Evolutionary conservation across 2,113 vertebrate genomes (phyloP), one percentile per base, ranked within the genome.

Genomic region (Gambusia holbrooki): DNA sequence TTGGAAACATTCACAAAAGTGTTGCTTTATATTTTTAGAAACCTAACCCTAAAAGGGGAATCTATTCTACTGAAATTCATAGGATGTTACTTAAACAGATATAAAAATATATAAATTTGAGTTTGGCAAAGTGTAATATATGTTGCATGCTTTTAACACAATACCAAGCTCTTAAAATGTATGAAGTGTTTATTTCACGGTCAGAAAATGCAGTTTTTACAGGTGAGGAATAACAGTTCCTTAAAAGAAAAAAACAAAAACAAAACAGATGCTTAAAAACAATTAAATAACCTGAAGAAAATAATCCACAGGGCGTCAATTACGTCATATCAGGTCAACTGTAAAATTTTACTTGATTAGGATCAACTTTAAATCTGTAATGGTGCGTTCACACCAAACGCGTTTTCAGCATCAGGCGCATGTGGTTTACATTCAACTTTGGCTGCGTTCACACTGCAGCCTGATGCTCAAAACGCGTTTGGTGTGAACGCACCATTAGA

Each of bases 131-230:
- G 27, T 60, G 29, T 32, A 32, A 8, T 51, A 27, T 27, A 58
- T 58, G 62, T 65, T 27, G 5, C 0, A 62, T 25, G 2, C 45
- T 74, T 40, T 74, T 71, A 22, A 15, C 5, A 66, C 5, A 40
- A 69, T 22, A 63, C 27, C 29, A 60, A 35, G 54, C 45, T 28
- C 10, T 64, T 80, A 27, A 45, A 61, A 66, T 71, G 2, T 8
- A 11, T 71, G 10, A 25, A 71, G 1, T 45, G 69, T 81, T 68
- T 71, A 73, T 66, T 79, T 61, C 64, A 72, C 22, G 27, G 30
- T 80, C 9, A 77, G 62, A 42, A 78, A 42, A 81, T 65, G 17
- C 30, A 45, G 17, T 10, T 2, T 72, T 85, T 70, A 40, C n/a
- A 79, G 61, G 22, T 30, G 5, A 42, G 17, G 71, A 5, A 22